A percentile compares a stretch with the other conserved stretches of the same genome.
These are phyloP conservation scores for Acleris emargana DNA, from an alignment of 2,888 invertebrate genomes.

Conservation along the genomic window DNA sequence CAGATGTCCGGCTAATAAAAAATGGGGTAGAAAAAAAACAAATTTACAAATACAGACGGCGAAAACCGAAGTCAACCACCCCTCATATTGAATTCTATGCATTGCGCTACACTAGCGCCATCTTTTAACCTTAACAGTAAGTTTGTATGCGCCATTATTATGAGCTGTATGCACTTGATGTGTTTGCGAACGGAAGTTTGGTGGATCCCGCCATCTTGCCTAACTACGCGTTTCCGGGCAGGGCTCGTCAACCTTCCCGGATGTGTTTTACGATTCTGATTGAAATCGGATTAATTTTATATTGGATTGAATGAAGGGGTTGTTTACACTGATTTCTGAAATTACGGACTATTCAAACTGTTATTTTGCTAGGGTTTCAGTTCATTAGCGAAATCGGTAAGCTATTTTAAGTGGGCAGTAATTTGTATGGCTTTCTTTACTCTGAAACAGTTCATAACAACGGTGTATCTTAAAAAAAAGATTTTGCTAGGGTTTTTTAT, in stretches of 20 bases:
- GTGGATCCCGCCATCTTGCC: conserved; percentile 82
- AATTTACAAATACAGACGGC: conserved; percentile 41
- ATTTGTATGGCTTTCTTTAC: no score
- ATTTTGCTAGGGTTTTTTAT: no score
- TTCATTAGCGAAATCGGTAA: no score
- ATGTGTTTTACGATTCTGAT: conserved; percentile 50
- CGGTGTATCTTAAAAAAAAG: no score
- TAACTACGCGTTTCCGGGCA: conserved; percentile 77
- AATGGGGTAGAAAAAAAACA: conserved; percentile 6
- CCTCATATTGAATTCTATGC: background rate
- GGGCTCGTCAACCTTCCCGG: conserved; percentile 61
- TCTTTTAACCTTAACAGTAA: conserved; percentile 1
- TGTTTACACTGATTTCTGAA: no score
- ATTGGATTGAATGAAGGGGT: no score
- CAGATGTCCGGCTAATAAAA: conserved; percentile 67
- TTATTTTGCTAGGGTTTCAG: background rate
- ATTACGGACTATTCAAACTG: background rate
- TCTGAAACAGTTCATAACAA: no score
- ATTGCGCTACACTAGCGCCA: conserved; percentile 13
- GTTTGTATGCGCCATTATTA: conserved; percentile 20
- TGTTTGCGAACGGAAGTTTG: conserved; percentile 76
- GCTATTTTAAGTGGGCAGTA: no score
- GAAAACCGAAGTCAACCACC: conserved; percentile 74
- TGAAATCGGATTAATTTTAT: conserved; percentile 35
- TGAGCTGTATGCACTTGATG: conserved; percentile 67